A percentile compares a stretch with the other conserved stretches of the same genome.
Evolutionary conservation across 2,113 vertebrate genomes (phyloP).

Genomic region (Uropsilus gracilis): DNA sequence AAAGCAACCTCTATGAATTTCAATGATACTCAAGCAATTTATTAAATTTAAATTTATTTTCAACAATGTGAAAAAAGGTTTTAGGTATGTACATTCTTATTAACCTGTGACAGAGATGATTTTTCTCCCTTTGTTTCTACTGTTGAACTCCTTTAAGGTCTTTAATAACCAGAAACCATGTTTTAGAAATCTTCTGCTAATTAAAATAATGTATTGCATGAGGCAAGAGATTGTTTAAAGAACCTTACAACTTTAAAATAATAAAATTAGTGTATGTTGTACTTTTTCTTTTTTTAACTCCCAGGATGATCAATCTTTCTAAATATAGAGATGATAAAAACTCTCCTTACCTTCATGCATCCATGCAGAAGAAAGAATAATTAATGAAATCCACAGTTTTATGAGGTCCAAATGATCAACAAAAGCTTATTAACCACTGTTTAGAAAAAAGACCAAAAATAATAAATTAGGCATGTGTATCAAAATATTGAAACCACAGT

Average conservation of each 20-base stretch:
- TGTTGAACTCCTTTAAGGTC: not conserved
- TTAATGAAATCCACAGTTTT: not conserved
- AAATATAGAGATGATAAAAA: not conserved
- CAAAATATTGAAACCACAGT: too few relatives aligned
- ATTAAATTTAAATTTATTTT: not conserved
- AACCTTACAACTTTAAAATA: not conserved
- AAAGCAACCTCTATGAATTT: not conserved
- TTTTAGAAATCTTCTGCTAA: conserved; percentile 17
- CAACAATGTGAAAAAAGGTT: not conserved
- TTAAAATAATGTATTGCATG: not conserved
- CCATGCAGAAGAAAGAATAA: not conserved
- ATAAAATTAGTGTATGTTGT: not conserved
- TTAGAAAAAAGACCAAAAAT: not conserved
- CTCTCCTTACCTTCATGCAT: not conserved
- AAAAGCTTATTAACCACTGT: not conserved
- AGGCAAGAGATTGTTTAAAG: not conserved
- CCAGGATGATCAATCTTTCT: not conserved
- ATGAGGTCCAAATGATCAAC: not conserved
- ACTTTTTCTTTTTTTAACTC: not conserved
- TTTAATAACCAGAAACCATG: not conserved
- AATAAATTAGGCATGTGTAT: not conserved
- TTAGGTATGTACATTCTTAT: not conserved
- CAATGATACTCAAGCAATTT: not conserved
- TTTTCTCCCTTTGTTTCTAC: not conserved
- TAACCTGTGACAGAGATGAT: not conserved